These are phyloP conservation scores for Oconnorella tubifera DNA, from an alignment of 2,888 invertebrate species.

Conservation along the genomic window DNA sequence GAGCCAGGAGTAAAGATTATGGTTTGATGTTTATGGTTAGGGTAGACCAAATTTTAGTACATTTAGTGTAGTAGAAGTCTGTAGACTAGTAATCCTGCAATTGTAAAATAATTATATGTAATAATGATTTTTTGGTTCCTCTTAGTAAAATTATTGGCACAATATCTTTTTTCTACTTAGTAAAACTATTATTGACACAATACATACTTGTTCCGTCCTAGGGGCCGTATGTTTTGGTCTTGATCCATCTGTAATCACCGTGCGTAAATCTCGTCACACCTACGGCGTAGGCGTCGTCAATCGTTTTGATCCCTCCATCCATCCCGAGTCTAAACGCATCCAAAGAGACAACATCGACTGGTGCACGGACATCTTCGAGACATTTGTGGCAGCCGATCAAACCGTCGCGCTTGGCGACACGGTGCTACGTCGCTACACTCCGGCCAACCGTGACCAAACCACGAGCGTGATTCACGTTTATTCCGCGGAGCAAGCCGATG, in stretches of 20 bases:
- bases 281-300: constrained; percentile 63
- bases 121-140: no score
- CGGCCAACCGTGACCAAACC: constrained; percentile 58
- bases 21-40: no score
- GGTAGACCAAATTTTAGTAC: no score
- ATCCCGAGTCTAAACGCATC: constrained; percentile 58
- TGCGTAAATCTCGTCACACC: constrained; percentile 59
- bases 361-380: constrained; percentile 63
- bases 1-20: no score
- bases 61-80: no score
- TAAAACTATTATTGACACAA: no score
- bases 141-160: no score
- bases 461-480: constrained; percentile 61
- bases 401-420: constrained; percentile 60
- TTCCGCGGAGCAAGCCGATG: constrained; percentile 56
- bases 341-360: constrained; percentile 58
- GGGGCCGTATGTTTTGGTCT: constrained; percentile 62
- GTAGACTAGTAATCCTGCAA: no score
- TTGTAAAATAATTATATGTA: no score
- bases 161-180: no score
- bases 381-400: constrained; percentile 60
- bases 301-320: constrained; percentile 57
- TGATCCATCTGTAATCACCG: constrained; percentile 59
- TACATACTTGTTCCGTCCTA: no score
- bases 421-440: constrained; percentile 60